Base-by-base conservation (phyloP, 2,797 vertebrate species). In the Clangula hyemalis region DNA sequence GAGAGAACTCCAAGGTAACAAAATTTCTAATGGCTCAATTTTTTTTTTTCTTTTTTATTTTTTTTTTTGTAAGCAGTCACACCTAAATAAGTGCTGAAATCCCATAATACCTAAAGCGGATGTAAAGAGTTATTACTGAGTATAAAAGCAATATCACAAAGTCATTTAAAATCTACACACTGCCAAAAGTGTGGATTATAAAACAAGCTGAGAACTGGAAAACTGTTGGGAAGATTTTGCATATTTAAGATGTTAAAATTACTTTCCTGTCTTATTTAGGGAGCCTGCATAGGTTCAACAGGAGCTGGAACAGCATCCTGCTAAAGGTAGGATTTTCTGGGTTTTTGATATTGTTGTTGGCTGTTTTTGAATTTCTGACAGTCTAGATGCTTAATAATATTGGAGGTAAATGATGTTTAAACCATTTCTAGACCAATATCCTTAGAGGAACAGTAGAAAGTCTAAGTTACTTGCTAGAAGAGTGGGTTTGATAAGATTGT, bases 151-250 rank as follows among this genome's bases (percentile, higher is more conserved):
- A 66, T 81, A 96, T 76, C 82, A 86, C 41, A 73, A 94, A 95
- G 77, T 94, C 10, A 86, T 78, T 96, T 88, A 77, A 92, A 96
- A 94, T 81, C 73, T 86, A 65, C 66, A 62, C 4, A 6, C 21
- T 94, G 69, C 89, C 78, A 87, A 87, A 83, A 89, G 49, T 68
- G n/a, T 68, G 75, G 81, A 93, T 94, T 95, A 93, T 87, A 83
- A 80, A 85, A 71, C 47, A 85, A 65, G n/a, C 57, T 91, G 57
- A 89, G 85, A 91, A 91, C 32, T 87, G 51, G 47, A 89, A 91
- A 87, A 60, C 69, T 94, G 78, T 93, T 53, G 89, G 75, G 65
- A 91, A 94, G 87, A 68, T 77, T 96, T 94, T 94, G 25, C 75
- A 74, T 85, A 85, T 87, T 87, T 92, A 85, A 73, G 69, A 91